Evolutionary conservation across 2,113 vertebrate species (phyloP).

Genomic region (Thalassarche chlororhynchos): DNA sequence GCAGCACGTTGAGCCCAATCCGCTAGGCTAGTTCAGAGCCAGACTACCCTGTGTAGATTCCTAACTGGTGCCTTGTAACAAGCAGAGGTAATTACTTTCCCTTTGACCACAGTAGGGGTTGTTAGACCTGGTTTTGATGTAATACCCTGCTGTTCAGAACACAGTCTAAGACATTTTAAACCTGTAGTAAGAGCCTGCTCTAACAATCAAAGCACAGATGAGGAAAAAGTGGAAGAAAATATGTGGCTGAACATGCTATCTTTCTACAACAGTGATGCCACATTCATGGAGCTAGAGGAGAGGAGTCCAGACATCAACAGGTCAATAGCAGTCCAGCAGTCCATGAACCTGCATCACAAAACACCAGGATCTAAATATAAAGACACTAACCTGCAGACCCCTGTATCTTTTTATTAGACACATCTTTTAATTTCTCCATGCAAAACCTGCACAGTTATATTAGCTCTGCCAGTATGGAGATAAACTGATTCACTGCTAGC

Average conservation of each 20-base stretch:
- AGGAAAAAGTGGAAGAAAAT: neutral
- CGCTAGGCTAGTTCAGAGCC: neutral
- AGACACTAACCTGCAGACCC: neutral
- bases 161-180: neutral
- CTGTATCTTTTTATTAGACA: neutral
- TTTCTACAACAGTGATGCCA: neutral
- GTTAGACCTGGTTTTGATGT: neutral
- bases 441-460: neutral
- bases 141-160: neutral
- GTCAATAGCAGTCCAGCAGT: neutral
- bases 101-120: neutral
- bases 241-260: fast-evolving
- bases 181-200: neutral
- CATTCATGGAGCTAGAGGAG: neutral
- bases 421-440: neutral
- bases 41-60: fast-evolving
- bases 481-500: neutral
- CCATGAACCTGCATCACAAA: neutral
- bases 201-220: neutral
- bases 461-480: neutral
- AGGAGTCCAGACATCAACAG: neutral
- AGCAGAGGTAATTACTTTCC: neutral
- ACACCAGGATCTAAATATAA: neutral
- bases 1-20: neutral
- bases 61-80: neutral